Conservation (phyloP, 2,888 invertebrate genomes). For the Melikaiella ostensackeni region DNA sequence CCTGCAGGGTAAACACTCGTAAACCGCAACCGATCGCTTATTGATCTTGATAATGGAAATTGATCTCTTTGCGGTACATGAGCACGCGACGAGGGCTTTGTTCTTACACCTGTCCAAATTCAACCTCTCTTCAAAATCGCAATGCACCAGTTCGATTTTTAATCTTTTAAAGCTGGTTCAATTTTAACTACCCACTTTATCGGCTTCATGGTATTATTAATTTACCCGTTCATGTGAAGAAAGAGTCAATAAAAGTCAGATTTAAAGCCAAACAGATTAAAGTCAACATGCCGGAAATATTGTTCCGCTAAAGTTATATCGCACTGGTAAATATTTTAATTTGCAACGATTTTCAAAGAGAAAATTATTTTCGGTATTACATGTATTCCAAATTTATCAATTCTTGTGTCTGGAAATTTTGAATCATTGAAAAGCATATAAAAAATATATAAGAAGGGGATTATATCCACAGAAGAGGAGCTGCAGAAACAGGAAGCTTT, state of each 20-base stretch:
- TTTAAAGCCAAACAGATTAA: background rate
- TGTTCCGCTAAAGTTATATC: no score
- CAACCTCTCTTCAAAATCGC: background rate
- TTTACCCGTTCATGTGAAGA: background rate
- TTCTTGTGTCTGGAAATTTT: background rate
- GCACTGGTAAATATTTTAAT: no score
- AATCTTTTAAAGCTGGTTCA: background rate
- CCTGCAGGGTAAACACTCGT: conserved; percentile 35
- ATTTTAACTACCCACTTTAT: background rate
- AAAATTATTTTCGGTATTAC: rapidly evolving
- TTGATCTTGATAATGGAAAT: conserved; percentile 36
- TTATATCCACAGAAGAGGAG: background rate
- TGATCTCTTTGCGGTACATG: background rate
- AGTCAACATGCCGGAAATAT: background rate
- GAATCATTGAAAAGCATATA: background rate
- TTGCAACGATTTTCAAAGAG: no score
- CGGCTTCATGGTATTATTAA: background rate
- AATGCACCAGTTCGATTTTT: background rate
- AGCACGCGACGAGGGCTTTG: conserved; percentile 6
- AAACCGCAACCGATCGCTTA: conserved; percentile 31
- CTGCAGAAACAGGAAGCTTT: background rate
- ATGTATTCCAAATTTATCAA: background rate
- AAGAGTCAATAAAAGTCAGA: background rate
- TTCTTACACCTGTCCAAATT: conserved; percentile 28
- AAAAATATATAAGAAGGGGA: background rate